Conservation (phyloP, 2,888 invertebrate genomes). For the Amphimallon solstitiale region DNA sequence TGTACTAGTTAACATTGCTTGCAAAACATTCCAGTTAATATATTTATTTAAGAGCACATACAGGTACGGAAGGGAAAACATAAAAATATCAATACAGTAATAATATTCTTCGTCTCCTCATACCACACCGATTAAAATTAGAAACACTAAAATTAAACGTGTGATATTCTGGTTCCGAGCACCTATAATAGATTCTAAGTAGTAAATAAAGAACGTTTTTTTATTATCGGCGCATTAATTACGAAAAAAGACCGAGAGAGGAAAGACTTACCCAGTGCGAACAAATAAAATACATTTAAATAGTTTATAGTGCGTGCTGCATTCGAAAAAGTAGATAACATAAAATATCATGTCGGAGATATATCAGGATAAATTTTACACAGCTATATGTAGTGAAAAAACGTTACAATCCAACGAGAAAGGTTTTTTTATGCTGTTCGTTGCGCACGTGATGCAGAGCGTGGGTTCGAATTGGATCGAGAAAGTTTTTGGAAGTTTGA, state of each 20-base stretch:
- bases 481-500: constrained; percentile 68
- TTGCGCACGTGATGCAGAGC: constrained; percentile 67
- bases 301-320: neutral
- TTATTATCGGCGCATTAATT: neutral
- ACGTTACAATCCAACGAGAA: constrained; percentile 79
- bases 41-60: too few relatives aligned
- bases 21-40: too few relatives aligned
- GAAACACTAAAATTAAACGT: constrained; percentile 25
- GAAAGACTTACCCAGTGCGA: neutral
- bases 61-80: too few relatives aligned
- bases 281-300: too few relatives aligned
- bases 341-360: constrained; percentile 11
- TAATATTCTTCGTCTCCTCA: too few relatives aligned
- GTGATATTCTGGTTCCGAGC: constrained; percentile 1
- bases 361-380: constrained; percentile 61
- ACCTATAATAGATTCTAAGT: too few relatives aligned
- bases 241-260: neutral
- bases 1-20: too few relatives aligned
- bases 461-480: constrained; percentile 71
- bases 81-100: too few relatives aligned
- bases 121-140: constrained; percentile 7
- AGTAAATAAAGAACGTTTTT: too few relatives aligned
- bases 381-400: constrained; percentile 75
- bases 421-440: constrained; percentile 79
- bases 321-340: neutral